These are phyloP conservation scores for Parapsyche elsis DNA, from an alignment of 1,140 invertebrate genomes.

Conservation along the genomic window DNA sequence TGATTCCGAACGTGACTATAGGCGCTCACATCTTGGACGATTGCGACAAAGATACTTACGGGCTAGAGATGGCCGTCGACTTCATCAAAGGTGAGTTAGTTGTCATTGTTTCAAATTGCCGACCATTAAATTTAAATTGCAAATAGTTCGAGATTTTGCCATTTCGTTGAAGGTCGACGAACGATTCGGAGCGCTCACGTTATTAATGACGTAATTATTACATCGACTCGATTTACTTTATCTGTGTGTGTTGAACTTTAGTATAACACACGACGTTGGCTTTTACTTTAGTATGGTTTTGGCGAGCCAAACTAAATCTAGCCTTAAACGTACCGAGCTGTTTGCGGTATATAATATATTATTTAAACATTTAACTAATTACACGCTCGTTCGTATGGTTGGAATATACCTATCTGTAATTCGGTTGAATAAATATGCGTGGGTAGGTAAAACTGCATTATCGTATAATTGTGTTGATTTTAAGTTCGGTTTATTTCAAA, in stretches of 20 bases:
- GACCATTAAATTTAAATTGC: not conserved
- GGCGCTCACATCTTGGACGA: constrained; percentile 90
- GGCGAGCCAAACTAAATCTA: constrained; percentile 10
- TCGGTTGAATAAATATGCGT: too few species aligned
- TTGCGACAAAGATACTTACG: constrained; percentile 92
- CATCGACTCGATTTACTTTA: constrained; percentile 27
- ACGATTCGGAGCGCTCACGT: not conserved
- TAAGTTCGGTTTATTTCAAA: too few species aligned
- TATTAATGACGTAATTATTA: constrained; percentile 38
- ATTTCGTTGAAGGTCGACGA: not conserved
- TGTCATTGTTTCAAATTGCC: not conserved
- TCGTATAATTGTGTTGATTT: too few species aligned
- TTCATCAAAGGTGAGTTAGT: constrained; percentile 88
- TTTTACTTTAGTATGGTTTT: not conserved
- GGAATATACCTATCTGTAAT: too few species aligned
- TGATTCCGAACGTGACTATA: constrained; percentile 77
- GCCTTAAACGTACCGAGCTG: not conserved
- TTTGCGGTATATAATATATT: constrained; percentile 6
- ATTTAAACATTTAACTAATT: not conserved
- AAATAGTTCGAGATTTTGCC: not conserved
- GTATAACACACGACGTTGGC: not conserved
- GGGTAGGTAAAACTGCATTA: too few species aligned
- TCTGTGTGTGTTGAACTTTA: not conserved
- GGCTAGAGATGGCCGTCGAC: constrained; percentile 91
- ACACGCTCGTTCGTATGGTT: too few species aligned